Base-by-base conservation (phyloP, 2,113 vertebrate genomes). In the Fregata magnificens region DNA sequence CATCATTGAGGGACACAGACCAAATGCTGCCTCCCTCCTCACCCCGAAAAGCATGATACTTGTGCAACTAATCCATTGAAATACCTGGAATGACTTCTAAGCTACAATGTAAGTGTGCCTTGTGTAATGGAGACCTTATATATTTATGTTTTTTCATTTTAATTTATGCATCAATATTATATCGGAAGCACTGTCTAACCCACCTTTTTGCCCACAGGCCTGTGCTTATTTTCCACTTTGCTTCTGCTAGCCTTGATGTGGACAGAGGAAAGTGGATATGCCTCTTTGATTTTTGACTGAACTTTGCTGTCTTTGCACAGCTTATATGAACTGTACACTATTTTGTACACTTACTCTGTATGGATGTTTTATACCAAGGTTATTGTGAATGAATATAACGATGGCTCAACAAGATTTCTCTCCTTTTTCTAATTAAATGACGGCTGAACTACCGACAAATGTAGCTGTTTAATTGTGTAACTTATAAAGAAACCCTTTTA, bases 281-380 rank as follows among this genome's bases (percentile, higher is more conserved):
- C 92, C 96, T 98, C 97, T 98, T 98, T 86, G 96, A 96, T 97
- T 98, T 96, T 93, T 88, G 70, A 96, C 96, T 66, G 78, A 98
- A 97, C 93, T 96, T 98, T 95, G 98, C 98, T 98, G 98, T 98
- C 97, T 97, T 98, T 98, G 96, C 94, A 98, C 98, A 98, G 98
- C 98, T 97, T 95, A 81, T 98, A 96, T 97, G 96, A 98, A 98
- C 96, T 98, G 98, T 98, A 98, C 95, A 66, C 96, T 98, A 97
- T 97, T 98, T 97, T 98, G 98, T 98, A 98, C 97, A 97, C 91
- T 97, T 95, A 69, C 76, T 86, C 93, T 97, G 98, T 98, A 98
- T 98, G 98, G 97, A 97, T 98, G 97, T 98, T 98, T 98, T 98
- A 98, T 98, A 98, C 98, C 98, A 98, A 97, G 97, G 95, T 96